Percentiles rank a stretch among this genome's conserved stretches.
Conservation (phyloP, 2,888 invertebrate genomes). For the Tinea trinotella region DNA sequence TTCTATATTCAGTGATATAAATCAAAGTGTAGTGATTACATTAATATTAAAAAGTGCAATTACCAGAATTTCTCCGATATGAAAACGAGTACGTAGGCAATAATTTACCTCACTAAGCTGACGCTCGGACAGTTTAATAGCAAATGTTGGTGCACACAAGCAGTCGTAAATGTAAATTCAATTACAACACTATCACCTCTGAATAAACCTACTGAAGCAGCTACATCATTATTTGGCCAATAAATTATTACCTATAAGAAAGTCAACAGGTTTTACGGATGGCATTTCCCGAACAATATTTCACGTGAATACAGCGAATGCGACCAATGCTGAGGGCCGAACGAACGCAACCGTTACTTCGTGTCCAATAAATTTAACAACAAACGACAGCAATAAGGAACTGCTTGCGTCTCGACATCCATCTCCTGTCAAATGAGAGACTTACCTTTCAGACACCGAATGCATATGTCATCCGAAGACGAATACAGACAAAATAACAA, state of each 20-base stretch:
- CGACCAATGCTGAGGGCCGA: constrained; percentile 37
- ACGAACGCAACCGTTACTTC: constrained; percentile 52
- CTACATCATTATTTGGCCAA: constrained; percentile 22
- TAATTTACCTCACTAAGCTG: background rate
- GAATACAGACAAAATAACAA: background rate
- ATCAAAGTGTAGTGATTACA: too few species aligned
- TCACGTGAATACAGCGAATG: constrained; percentile 33
- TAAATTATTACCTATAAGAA: constrained; percentile 45
- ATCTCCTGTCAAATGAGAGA: constrained; percentile 44
- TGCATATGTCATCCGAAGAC: background rate
- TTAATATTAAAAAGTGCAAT: background rate
- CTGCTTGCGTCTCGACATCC: constrained; percentile 46
- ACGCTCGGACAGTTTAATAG: background rate
- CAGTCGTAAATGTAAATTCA: constrained; percentile 31
- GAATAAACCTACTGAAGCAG: constrained; percentile 26
- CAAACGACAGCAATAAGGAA: constrained; percentile 62
- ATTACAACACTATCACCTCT: constrained; percentile 29
- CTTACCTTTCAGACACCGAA: background rate
- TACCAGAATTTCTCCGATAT: too few species aligned
- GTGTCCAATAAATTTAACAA: constrained; percentile 64
- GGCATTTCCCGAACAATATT: constrained; percentile 43
- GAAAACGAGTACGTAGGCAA: background rate
- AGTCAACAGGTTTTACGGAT: constrained; percentile 46
- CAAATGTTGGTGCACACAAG: background rate
- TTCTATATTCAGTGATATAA: too few species aligned